Percentiles rank a stretch among this genome's conserved stretches.
These are phyloP conservation scores for Alloplasta piceator DNA, from an alignment of 2,888 invertebrate genomes.

Conservation along the genomic window DNA sequence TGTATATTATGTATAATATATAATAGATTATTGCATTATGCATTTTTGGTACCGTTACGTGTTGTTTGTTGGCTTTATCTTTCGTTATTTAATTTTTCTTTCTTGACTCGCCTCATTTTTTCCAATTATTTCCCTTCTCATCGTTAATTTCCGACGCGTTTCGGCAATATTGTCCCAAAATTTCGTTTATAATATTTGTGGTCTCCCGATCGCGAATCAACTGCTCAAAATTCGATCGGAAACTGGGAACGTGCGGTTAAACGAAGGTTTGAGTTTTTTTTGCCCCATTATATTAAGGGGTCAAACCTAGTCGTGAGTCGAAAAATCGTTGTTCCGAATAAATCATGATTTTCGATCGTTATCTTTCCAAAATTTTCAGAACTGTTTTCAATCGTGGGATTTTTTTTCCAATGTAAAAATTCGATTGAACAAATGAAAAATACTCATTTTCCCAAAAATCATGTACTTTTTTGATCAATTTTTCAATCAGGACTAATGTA, in stretches of 20 bases:
- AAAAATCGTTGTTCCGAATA: too few relatives aligned
- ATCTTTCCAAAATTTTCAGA: neutral
- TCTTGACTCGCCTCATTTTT: constrained; percentile 9
- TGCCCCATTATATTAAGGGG: neutral
- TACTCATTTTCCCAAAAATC: too few relatives aligned
- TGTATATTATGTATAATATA: constrained; percentile 80
- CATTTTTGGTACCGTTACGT: constrained; percentile 83
- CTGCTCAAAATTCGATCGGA: constrained; percentile 34
- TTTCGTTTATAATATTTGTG: constrained; percentile 30
- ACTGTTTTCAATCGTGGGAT: too few relatives aligned
- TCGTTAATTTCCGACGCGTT: constrained; percentile 46
- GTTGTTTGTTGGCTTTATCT: constrained; percentile 68
- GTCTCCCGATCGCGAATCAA: constrained; percentile 47
- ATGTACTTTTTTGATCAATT: too few relatives aligned
- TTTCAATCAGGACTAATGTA: too few relatives aligned
- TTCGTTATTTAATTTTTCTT: constrained; percentile 48
- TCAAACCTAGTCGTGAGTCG: too few relatives aligned
- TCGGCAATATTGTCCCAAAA: constrained; percentile 34
- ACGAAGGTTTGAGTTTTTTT: neutral
- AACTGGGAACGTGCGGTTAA: constrained; percentile 16
- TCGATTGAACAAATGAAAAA: too few relatives aligned
- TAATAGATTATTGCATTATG: constrained; percentile 84
- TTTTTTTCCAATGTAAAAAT: too few relatives aligned
- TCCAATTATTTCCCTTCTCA: constrained; percentile 20
- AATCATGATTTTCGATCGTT: neutral